A percentile compares a stretch with the other conserved stretches of the same genome.
These are phyloP conservation scores for Myotis daubentonii DNA, from an alignment of 2,797 vertebrate species.

Conservation along the genomic window DNA sequence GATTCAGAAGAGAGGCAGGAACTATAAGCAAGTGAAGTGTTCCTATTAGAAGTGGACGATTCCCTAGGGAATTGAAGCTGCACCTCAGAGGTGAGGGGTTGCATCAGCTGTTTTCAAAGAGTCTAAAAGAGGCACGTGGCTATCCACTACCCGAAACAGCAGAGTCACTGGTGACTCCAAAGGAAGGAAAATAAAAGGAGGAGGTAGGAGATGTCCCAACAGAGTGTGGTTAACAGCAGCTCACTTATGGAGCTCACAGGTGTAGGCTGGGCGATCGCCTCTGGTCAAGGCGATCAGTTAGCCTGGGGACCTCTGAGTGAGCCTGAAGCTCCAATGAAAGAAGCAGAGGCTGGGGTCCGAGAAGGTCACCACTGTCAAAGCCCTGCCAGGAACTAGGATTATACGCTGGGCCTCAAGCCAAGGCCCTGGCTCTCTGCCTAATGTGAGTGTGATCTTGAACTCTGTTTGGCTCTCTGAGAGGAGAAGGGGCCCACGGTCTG, in stretches of 20 bases:
- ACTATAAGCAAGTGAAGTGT: neutral
- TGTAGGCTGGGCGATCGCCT: neutral
- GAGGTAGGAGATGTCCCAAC: neutral
- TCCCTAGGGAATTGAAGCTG: neutral
- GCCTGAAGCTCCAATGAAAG: neutral
- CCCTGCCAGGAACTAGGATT: neutral
- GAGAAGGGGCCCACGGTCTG: neutral
- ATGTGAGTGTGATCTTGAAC: neutral
- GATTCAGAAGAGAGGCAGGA: neutral
- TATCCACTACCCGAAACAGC: neutral
- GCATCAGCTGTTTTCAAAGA: neutral
- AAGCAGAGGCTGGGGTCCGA: neutral
- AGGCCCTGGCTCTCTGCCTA: neutral
- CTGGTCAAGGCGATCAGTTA: neutral
- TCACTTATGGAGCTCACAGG: neutral
- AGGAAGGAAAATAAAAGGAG: neutral
- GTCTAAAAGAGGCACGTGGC: neutral
- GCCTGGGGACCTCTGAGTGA: neutral
- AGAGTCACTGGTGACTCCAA: neutral
- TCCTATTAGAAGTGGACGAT: neutral
- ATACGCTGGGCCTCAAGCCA: neutral
- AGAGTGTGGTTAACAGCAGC: neutral
- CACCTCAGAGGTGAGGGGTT: neutral
- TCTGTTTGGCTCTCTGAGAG: neutral
- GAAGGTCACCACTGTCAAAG: neutral